phyloP scores from a whole-genome alignment of 2,888 invertebrate species.

The Artemia sp. region DNA sequence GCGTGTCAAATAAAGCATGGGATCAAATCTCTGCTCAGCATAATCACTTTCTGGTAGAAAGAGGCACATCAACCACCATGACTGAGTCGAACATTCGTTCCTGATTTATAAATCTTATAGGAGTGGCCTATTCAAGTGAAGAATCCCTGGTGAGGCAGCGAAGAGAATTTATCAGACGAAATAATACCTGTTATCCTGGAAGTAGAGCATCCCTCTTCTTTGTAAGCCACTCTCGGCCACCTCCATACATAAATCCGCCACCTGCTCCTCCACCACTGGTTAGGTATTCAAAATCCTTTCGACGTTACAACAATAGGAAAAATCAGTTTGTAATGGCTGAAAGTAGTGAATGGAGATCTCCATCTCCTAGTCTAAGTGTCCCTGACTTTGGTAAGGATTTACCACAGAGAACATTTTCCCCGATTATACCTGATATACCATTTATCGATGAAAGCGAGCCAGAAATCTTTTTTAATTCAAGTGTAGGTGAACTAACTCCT shows the following conservation, averaged over 20 bases:
- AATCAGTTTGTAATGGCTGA: slow-evolving; percentile 11
- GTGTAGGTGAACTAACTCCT: background rate
- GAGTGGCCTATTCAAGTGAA: slow-evolving; percentile 13
- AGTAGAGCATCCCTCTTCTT: slow-evolving; percentile 12
- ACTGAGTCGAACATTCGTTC: too few relatives aligned
- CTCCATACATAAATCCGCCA: slow-evolving; percentile 9
- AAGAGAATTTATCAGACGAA: background rate
- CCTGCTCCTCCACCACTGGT: background rate
- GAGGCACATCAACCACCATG: too few relatives aligned
- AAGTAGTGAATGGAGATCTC: slow-evolving; percentile 4
- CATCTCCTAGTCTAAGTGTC: background rate
- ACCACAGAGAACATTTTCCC: background rate
- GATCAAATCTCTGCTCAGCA: too few relatives aligned
- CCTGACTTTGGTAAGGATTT: slow-evolving; percentile 8
- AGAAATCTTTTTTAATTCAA: slow-evolving; percentile 1
- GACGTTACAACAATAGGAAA: slow-evolving; percentile 1
- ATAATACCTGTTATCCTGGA: background rate
- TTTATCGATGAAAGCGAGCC: slow-evolving; percentile 12
- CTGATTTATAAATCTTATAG: background rate
- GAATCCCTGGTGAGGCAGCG: background rate
- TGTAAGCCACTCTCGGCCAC: slow-evolving; percentile 1
- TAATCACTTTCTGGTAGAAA: too few relatives aligned
- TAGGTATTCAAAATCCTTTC: background rate
- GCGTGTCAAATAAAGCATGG: too few relatives aligned
- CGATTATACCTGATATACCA: background rate